These are phyloP conservation scores for Dromius quadrimaculatus DNA, from an alignment of 2,888 invertebrate species.

Conservation along the genomic window DNA sequence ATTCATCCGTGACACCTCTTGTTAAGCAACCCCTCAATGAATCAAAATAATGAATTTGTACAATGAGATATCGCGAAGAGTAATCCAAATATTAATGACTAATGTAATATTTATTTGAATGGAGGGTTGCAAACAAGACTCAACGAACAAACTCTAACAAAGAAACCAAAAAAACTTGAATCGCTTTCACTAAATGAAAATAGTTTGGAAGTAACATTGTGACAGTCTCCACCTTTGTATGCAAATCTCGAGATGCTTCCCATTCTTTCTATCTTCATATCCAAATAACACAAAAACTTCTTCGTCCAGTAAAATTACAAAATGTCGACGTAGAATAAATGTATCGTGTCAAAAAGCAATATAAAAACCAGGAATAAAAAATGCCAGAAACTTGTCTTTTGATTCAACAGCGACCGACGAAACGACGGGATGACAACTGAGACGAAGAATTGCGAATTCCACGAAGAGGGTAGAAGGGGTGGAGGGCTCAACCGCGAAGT, in stretches of 20 bases:
- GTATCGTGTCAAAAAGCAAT: constrained; percentile 38
- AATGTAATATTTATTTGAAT: constrained; percentile 42
- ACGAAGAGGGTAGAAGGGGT: not conserved
- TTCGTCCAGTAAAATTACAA: constrained; percentile 21
- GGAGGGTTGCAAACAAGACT: too few species aligned
- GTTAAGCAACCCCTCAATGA: constrained; percentile 3
- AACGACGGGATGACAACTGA: not conserved
- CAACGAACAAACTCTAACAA: too few species aligned
- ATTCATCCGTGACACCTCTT: constrained; percentile 14
- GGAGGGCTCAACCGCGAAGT: not conserved
- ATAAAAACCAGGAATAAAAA: constrained; percentile 23
- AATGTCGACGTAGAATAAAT: constrained; percentile 34
- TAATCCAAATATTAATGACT: constrained; percentile 44
- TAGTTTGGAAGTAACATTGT: not conserved
- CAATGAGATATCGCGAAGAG: constrained; percentile 17
- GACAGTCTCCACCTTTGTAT: not conserved
- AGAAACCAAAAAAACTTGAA: too few species aligned
- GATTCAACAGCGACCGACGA: not conserved
- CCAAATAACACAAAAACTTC: constrained; percentile 13
- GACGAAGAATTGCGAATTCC: constrained; percentile 19
- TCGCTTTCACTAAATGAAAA: too few species aligned
- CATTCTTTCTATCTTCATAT: constrained; percentile 7
- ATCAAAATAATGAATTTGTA: not conserved
- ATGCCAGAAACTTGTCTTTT: constrained; percentile 32
- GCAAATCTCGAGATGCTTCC: not conserved